Conservation (phyloP, 2,797 vertebrate species). For the Siniperca scherzeri region DNA sequence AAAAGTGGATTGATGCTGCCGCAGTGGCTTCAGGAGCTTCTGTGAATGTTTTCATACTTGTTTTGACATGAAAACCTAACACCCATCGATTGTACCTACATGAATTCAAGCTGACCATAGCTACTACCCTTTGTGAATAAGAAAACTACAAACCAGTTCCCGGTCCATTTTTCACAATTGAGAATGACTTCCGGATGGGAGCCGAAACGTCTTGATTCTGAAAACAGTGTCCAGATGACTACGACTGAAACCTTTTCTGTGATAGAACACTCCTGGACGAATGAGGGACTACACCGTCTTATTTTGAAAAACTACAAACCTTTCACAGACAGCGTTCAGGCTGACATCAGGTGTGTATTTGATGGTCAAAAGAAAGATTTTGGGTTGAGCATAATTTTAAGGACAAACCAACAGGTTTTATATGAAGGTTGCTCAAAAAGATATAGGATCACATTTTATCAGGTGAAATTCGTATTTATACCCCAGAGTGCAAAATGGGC, state of each 20-base stretch:
- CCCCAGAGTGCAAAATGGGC: not conserved
- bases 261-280: no score
- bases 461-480: not conserved
- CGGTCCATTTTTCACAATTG: no score
- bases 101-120: not conserved
- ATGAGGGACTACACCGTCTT: no score
- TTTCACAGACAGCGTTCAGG: not conserved
- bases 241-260: no score
- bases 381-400: not conserved
- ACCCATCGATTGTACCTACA: not conserved
- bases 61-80: constrained; percentile 8
- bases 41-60: not conserved
- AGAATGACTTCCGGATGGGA: no score
- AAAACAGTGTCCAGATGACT: no score
- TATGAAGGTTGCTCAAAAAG: not conserved
- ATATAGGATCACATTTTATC: not conserved
- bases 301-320: not conserved
- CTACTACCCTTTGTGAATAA: not conserved
- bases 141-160: not conserved
- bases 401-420: not conserved
- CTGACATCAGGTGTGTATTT: not conserved
- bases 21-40: not conserved
- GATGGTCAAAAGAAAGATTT: not conserved
- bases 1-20: not conserved
- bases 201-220: no score